These are phyloP conservation scores for Eonycteris spelaea DNA, from an alignment of 2,113 vertebrate genomes.

Conservation along the genomic window DNA sequence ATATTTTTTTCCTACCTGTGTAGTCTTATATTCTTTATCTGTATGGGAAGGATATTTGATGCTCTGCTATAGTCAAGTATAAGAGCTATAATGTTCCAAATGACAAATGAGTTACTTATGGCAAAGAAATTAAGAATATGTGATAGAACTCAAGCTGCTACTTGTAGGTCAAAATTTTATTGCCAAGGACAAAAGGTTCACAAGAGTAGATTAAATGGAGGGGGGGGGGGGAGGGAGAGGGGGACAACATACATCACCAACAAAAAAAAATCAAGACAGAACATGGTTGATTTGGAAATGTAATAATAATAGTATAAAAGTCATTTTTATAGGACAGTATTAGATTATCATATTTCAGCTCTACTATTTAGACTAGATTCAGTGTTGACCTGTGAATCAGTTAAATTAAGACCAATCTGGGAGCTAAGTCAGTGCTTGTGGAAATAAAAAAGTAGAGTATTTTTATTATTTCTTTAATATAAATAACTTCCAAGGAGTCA, in stretches of 20 bases:
- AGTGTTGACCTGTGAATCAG: background rate
- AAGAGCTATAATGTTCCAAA: conserved; percentile 16
- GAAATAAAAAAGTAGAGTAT: background rate
- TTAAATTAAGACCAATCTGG: background rate
- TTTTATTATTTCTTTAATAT: background rate
- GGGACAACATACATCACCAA: background rate
- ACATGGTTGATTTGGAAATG: conserved; percentile 16
- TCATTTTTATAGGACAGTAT: background rate
- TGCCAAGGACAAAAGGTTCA: background rate
- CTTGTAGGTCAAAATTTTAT: background rate
- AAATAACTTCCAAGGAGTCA: background rate
- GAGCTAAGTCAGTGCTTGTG: background rate
- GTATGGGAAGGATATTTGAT: background rate
- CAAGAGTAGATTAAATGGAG: background rate
- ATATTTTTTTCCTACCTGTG: background rate
- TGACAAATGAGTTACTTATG: background rate
- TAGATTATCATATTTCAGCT: background rate
- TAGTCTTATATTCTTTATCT: background rate
- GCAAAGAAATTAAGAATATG: background rate
- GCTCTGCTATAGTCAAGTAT: background rate
- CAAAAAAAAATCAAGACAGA: background rate
- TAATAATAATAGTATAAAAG: background rate
- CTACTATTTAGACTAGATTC: background rate
- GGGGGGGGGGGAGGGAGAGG: background rate
- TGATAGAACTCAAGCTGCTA: background rate